A percentile compares a stretch with the other conserved stretches of the same genome.
Evolutionary conservation across 1,140 invertebrate genomes (phyloP).

Genomic region (Plodia interpunctella): DNA sequence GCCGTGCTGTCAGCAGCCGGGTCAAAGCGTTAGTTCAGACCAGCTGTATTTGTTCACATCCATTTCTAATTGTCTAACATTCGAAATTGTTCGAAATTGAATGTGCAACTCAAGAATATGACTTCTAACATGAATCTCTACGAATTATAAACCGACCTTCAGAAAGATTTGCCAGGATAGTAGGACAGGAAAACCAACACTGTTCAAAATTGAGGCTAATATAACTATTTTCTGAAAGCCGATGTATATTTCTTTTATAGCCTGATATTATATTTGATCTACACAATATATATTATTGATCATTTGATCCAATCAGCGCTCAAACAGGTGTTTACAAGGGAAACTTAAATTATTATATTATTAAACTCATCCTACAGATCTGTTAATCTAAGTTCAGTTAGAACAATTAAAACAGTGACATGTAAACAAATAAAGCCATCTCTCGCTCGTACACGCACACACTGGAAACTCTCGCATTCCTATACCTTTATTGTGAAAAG

Average conservation of each 20-base stretch:
- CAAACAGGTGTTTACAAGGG: background rate
- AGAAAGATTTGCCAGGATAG: too few species aligned
- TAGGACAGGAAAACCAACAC: too few species aligned
- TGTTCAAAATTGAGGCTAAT: too few species aligned
- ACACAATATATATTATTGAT: too few species aligned
- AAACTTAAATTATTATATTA: background rate
- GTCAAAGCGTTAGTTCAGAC: conserved; percentile 52
- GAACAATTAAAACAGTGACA: conserved; percentile 15
- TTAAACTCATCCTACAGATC: background rate
- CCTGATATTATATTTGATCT: too few species aligned
- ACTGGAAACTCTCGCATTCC: conserved; percentile 72
- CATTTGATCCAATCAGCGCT: too few species aligned
- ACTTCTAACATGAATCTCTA: too few species aligned
- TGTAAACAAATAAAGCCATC: conserved; percentile 29
- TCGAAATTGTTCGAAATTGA: too few species aligned
- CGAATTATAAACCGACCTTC: too few species aligned
- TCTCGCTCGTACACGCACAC: conserved; percentile 55
- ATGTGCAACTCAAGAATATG: too few species aligned
- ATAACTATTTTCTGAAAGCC: too few species aligned
- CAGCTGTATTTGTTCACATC: conserved; percentile 32
- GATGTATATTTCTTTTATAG: too few species aligned
- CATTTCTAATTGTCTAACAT: conserved; percentile 16
- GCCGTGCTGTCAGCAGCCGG: conserved; percentile 56
- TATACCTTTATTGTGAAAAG: conserved; percentile 74
- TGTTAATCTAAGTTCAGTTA: conserved; percentile 7